Conservation (phyloP, 2,888 invertebrate genomes). For the Chorisops tibialis region DNA sequence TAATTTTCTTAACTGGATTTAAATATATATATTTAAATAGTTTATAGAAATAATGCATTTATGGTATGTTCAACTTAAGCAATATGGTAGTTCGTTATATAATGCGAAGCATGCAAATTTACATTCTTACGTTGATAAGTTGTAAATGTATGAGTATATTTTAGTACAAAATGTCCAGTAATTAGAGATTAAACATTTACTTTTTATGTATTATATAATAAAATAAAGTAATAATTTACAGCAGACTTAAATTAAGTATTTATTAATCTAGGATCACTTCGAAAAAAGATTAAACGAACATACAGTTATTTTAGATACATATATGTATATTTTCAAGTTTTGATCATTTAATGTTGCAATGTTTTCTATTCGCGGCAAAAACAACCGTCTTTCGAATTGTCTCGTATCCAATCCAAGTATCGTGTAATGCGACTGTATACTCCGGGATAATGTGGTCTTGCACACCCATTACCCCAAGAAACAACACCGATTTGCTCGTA, state of each 20-base stretch:
- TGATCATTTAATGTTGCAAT: not conserved
- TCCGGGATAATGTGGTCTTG: slow-evolving; percentile 78
- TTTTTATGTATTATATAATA: not conserved
- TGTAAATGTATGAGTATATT: too few species aligned
- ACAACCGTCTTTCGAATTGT: slow-evolving; percentile 76
- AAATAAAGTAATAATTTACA: slow-evolving; percentile 14
- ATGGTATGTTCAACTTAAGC: too few species aligned
- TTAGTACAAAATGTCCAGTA: too few species aligned
- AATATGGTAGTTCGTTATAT: too few species aligned
- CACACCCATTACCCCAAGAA: slow-evolving; percentile 89
- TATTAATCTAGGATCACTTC: slow-evolving; percentile 18
- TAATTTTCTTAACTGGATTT: too few species aligned
- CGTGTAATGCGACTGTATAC: slow-evolving; percentile 81
- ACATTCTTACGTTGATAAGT: too few species aligned
- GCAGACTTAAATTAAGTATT: not conserved
- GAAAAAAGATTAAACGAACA: slow-evolving; percentile 5
- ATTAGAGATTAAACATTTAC: too few species aligned
- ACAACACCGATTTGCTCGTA: slow-evolving; percentile 84
- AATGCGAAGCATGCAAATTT: too few species aligned
- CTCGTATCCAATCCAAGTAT: slow-evolving; percentile 76
- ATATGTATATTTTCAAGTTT: not conserved
- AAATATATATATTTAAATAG: too few species aligned
- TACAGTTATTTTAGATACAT: not conserved
- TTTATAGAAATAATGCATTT: too few species aligned
- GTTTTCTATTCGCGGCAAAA: slow-evolving; percentile 65